Evolutionary conservation across 2,797 vertebrate genomes (phyloP), one percentile per base, ranked within the genome.

Genomic region (Balearica regulorum): DNA sequence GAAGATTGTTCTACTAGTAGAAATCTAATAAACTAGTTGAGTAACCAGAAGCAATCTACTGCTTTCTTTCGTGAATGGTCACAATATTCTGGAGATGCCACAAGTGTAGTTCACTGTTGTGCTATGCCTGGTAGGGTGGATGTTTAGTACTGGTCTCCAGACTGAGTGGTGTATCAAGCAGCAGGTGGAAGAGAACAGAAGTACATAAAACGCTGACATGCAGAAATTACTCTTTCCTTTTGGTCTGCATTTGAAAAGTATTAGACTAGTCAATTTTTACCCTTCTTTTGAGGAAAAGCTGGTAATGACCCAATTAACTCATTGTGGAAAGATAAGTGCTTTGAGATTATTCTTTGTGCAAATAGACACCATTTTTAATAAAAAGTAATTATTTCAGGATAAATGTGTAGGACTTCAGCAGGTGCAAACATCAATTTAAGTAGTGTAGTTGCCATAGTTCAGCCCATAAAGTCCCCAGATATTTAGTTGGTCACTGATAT

Each of bases 31-130:
- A 16, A 61, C 46, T 83, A 96, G 72, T 78, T 78, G 79, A 96
- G 93, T 92, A 98, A 95, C 75, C 96, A 98, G 92, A 95, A 97
- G 90, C 89, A 95, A 96, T 82, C 83, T 61, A 93, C 91, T 92
- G 94, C 94, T 98, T 97, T 97, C 97, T 96, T 97, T 97, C 71
- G 51, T 89, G 90, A 97, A 86, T 85, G 90, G 96, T 97, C 98
- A 97, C 95, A 97, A 90, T 82, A 92, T 96, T 98, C 78, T 96
- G 95, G 97, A 92, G 94, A 84, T 94, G 94, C 92, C 77, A 70
- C 68, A 81, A 73, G 94, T 97, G 96, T 93, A 98, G 97, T 97
- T 98, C 97, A 94, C 98, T 97, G 98, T 98, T 98, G 98, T 94
- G 96, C 96, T 97, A 11, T 41, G 89, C 96, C 97, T 98, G 98